Evolutionary conservation across 1,140 invertebrate genomes (phyloP).

Genomic region (Melitaea cinxia): DNA sequence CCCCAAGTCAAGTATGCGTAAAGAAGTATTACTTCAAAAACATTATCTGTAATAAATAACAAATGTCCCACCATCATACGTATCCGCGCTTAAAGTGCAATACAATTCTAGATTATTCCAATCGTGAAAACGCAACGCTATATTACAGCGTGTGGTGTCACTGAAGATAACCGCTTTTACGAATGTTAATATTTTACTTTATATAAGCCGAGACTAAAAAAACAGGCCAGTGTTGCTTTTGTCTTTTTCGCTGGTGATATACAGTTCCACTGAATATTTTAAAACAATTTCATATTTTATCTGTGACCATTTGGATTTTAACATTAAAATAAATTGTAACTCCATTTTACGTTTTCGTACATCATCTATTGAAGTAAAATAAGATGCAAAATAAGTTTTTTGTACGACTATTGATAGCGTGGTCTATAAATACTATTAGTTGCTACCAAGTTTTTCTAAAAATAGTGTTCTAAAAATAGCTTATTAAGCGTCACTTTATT

Average conservation of each 20-base stretch:
- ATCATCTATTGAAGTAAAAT: no score
- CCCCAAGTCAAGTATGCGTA: no score
- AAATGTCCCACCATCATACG: no score
- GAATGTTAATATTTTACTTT: not conserved
- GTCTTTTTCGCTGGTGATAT: not conserved
- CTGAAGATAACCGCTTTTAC: not conserved
- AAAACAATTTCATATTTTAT: not conserved
- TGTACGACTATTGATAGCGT: no score
- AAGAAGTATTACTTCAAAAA: no score
- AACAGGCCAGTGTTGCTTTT: not conserved
- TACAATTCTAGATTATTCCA: not conserved
- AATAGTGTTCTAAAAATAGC: no score
- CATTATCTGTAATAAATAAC: no score
- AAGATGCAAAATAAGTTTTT: no score
- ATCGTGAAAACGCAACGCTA: not conserved
- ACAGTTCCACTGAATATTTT: not conserved
- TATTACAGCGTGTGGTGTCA: not conserved
- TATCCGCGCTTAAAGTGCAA: not conserved
- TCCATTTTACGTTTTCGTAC: not conserved
- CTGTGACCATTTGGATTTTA: not conserved
- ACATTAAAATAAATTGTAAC: not conserved
- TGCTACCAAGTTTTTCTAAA: no score
- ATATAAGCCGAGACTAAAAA: not conserved
- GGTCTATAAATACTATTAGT: no score
- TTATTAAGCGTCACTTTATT: no score